phyloP scores from a whole-genome alignment of 2,888 invertebrate genomes.

The Pseudanteris insignis region DNA sequence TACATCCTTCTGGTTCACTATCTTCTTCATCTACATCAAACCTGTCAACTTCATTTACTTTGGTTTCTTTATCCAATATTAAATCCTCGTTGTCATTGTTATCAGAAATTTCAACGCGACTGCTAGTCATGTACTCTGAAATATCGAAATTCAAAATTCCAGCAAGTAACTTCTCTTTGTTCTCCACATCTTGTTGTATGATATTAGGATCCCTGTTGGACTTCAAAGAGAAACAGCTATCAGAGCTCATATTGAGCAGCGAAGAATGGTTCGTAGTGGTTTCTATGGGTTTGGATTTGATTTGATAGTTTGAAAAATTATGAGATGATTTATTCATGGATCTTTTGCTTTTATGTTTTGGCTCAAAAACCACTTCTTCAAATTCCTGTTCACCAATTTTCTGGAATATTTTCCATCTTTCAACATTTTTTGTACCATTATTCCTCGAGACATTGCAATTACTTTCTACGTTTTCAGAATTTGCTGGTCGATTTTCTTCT shows the following conservation, averaged over 20 bases:
- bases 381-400: constrained; percentile 79
- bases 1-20: constrained; percentile 3
- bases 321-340: constrained; percentile 7
- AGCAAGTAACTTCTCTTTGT: constrained; percentile 78
- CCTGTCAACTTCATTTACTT: too few species aligned
- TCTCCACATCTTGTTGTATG: constrained; percentile 76
- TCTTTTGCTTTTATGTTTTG: constrained; percentile 65
- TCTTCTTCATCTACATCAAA: constrained; percentile 34
- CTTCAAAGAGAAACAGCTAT: constrained; percentile 52
- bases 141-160: constrained; percentile 74
- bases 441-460: constrained; percentile 20
- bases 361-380: constrained; percentile 76
- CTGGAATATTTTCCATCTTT: constrained; percentile 74
- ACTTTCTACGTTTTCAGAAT: constrained; percentile 9
- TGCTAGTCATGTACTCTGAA: constrained; percentile 58
- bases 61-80: neutral
- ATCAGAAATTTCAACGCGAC: constrained; percentile 32
- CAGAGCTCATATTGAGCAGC: constrained; percentile 52
- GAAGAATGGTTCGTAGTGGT: constrained; percentile 53
- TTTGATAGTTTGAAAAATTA: neutral
- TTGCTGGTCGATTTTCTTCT: constrained; percentile 41
- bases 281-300: neutral
- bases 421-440: constrained; percentile 59
- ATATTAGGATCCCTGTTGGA: constrained; percentile 66
- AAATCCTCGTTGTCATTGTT: constrained; percentile 23